Conservation (phyloP, 2,113 vertebrate species). For the Mesoclemmys tuberculata region DNA sequence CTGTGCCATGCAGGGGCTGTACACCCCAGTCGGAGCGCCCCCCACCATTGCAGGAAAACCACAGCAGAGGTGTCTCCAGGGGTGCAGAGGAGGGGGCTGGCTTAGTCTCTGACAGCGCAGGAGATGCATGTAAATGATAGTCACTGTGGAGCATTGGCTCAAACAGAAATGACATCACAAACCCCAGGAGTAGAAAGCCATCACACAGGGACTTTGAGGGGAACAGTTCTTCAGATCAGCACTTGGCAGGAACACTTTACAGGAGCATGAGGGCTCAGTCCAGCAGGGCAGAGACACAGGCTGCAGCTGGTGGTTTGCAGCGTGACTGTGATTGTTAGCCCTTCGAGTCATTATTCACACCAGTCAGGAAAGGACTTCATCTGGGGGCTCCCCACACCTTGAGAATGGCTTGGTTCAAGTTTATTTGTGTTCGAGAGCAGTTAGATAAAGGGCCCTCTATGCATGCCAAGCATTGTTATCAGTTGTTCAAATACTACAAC, state of each 20-base stretch:
- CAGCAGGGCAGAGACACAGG: neutral
- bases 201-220: neutral
- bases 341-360: neutral
- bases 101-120: neutral
- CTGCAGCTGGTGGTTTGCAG: neutral
- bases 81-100: neutral
- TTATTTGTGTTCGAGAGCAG: neutral
- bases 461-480: neutral
- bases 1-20: neutral
- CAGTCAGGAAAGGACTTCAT: neutral
- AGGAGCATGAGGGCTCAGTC: neutral
- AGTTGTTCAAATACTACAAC: neutral
- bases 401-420: neutral
- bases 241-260: neutral
- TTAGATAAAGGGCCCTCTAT: neutral
- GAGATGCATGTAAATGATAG: neutral
- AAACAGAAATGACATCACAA: neutral
- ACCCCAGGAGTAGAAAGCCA: neutral
- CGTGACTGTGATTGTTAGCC: neutral
- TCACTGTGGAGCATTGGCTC: neutral
- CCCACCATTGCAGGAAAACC: neutral
- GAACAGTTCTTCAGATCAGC: neutral
- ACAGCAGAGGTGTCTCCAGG: neutral
- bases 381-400: neutral
- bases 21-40: neutral